phyloP scores from a whole-genome alignment of 2,113 vertebrate species.

The Erythrolamprus reginae region DNA sequence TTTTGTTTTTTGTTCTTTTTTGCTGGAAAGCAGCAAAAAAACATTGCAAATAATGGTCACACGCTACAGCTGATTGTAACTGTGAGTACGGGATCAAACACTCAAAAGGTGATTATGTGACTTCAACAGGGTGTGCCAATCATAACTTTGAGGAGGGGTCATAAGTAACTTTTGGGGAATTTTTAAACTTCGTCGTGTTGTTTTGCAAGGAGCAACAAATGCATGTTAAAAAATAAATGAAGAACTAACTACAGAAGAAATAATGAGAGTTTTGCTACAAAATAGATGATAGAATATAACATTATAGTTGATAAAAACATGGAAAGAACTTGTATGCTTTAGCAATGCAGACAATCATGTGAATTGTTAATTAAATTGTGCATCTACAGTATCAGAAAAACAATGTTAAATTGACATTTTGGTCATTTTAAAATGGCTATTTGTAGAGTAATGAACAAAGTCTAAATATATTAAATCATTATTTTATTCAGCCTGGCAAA shows the following conservation, averaged over 20 bases:
- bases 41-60: neutral
- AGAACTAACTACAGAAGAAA: neutral
- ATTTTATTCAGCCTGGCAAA: neutral
- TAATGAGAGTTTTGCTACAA: neutral
- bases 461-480: too few relatives aligned
- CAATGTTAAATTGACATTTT: neutral
- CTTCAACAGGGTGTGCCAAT: neutral
- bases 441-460: neutral
- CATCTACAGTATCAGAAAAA: neutral
- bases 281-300: neutral
- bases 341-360: neutral
- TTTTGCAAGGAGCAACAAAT: neutral
- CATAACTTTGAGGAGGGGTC: neutral
- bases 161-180: neutral
- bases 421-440: neutral
- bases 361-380: neutral
- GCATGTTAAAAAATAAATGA: neutral
- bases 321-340: neutral
- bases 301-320: neutral
- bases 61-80: neutral
- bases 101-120: neutral
- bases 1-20: neutral
- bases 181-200: neutral
- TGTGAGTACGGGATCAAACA: neutral
- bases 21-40: neutral